A percentile compares a stretch with the other conserved stretches of the same genome.
These are phyloP conservation scores for Nannobrachium achirus DNA, from an alignment of 2,113 vertebrate species.

Conservation along the genomic window DNA sequence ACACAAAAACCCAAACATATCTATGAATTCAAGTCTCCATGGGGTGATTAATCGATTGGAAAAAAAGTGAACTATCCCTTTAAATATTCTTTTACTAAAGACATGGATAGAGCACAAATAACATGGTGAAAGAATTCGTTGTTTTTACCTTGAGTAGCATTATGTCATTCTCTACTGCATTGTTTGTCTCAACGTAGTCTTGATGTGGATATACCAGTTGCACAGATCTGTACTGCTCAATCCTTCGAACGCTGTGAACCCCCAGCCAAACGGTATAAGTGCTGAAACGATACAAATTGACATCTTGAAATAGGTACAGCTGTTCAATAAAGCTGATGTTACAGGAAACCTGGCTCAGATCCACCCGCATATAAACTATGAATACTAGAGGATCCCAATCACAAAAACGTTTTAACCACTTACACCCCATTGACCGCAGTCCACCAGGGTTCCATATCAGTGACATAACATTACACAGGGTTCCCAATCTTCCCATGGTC, in stretches of 20 bases:
- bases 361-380: no score
- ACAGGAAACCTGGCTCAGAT: no score
- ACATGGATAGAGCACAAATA: neutral
- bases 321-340: no score
- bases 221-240: rapidly evolving
- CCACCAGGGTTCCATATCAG: no score
- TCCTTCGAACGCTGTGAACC: neutral
- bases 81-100: no score
- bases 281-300: constrained; percentile 19
- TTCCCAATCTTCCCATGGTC: no score
- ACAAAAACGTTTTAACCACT: neutral
- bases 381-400: neutral
- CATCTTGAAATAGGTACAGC: neutral
- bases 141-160: constrained; percentile 68
- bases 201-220: constrained; percentile 13
- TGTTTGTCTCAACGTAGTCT: rapidly evolving
- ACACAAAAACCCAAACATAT: no score
- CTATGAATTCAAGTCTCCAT: no score
- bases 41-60: no score
- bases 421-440: no score
- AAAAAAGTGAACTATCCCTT: no score
- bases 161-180: constrained; percentile 22
- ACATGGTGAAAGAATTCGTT: neutral
- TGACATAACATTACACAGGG: no score
- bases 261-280: constrained; percentile 26